A percentile compares a stretch with the other conserved stretches of the same genome.
These are phyloP conservation scores for Xylocopa sonorina DNA, from an alignment of 1,140 invertebrate species.

Conservation along the genomic window DNA sequence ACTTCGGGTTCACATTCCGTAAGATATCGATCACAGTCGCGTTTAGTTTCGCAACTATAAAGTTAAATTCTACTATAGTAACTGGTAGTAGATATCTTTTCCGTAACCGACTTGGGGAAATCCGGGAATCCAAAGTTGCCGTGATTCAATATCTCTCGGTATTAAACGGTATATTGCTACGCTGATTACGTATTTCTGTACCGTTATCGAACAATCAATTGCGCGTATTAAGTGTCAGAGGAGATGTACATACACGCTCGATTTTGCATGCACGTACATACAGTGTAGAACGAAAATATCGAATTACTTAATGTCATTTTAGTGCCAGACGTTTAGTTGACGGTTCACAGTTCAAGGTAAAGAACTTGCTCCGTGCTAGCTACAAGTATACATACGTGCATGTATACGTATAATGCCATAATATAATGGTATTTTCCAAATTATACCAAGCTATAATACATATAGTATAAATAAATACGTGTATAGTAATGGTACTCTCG, in stretches of 20 bases:
- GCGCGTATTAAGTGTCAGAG: neutral
- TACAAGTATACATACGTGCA: neutral
- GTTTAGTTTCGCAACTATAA: too few relatives aligned
- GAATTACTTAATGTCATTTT: neutral
- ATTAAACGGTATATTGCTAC: too few relatives aligned
- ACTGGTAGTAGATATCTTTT: too few relatives aligned
- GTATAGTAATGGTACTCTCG: too few relatives aligned
- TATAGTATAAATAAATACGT: neutral
- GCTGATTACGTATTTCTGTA: neutral
- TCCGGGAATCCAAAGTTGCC: too few relatives aligned
- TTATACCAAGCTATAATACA: too few relatives aligned
- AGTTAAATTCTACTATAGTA: too few relatives aligned
- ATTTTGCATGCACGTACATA: neutral
- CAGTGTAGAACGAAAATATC: neutral
- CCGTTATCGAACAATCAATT: neutral
- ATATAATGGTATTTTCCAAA: too few relatives aligned
- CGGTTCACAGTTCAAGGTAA: too few relatives aligned
- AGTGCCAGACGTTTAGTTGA: too few relatives aligned
- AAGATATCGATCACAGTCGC: conserved; percentile 54
- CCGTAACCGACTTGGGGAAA: too few relatives aligned
- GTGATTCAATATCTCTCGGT: too few relatives aligned
- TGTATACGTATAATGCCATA: neutral
- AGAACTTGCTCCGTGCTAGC: neutral
- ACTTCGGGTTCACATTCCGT: conserved; percentile 22
- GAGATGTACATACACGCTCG: neutral